A percentile compares a stretch with the other conserved stretches of the same genome.
These are phyloP conservation scores for Pangasius larnaudii DNA, from an alignment of 2,797 vertebrate genomes.

Conservation along the genomic window DNA sequence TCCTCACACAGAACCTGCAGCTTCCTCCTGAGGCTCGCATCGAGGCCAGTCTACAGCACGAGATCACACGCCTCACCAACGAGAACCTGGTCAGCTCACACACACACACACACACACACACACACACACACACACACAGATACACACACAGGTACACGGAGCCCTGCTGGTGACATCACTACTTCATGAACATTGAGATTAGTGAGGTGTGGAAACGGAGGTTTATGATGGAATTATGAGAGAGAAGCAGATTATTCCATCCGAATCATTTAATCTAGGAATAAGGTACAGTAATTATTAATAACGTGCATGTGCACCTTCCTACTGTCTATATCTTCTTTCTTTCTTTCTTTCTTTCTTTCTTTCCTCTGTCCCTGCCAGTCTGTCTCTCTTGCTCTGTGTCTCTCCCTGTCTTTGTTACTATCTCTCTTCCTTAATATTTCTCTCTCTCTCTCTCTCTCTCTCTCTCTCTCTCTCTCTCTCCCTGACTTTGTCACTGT, in stretches of 20 bases:
- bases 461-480: background rate
- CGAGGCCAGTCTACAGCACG: slow-evolving; percentile 94
- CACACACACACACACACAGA: background rate
- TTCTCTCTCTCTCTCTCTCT: too few species aligned
- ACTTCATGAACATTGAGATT: too few species aligned
- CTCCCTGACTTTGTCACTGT: background rate
- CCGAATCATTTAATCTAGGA: too few species aligned
- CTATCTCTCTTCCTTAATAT: background rate
- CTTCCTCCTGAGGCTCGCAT: slow-evolving; percentile 95
- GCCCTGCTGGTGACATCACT: too few species aligned
- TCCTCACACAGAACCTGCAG: slow-evolving; percentile 95
- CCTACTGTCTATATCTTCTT: too few species aligned
- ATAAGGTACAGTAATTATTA: too few species aligned
- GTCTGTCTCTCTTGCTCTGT: background rate
- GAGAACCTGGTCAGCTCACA: slow-evolving; percentile 97
- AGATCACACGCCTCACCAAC: slow-evolving; percentile 90
- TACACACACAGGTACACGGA: background rate
- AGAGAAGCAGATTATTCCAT: too few species aligned
- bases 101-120: slow-evolving; percentile 40
- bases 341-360: too few species aligned
- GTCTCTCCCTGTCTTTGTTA: too few species aligned
- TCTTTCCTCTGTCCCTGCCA: background rate
- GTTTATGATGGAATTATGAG: too few species aligned
- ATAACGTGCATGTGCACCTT: too few species aligned
- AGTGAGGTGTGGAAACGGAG: too few species aligned